Percentiles rank a stretch among this genome's conserved stretches.
Conservation (phyloP, 2,797 vertebrate species). For the Tauraco hartlaubi region DNA sequence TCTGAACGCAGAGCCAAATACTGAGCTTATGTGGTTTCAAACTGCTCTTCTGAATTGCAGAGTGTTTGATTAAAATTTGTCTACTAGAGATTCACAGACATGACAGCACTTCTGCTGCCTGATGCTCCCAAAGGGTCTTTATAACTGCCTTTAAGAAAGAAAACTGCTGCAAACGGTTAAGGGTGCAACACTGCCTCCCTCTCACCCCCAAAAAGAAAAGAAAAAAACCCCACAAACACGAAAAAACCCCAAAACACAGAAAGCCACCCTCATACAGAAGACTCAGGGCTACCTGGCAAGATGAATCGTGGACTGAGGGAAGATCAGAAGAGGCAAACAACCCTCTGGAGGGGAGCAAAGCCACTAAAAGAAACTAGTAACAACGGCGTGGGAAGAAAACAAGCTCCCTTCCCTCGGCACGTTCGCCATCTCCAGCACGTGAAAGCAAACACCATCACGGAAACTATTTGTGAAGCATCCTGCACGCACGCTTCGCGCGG, state of each 20-base stretch:
- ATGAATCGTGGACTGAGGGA: not conserved
- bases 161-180: not conserved
- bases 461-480: not conserved
- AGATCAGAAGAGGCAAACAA: not conserved
- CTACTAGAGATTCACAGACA: not conserved
- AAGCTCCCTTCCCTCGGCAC: not conserved
- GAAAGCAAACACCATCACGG: not conserved
- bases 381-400: rapidly evolving
- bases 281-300: not conserved
- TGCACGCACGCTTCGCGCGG: rapidly evolving
- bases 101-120: not conserved
- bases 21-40: slow-evolving; percentile 8
- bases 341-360: not conserved
- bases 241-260: not conserved
- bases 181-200: not conserved
- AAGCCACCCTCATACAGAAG: not conserved
- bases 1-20: slow-evolving; percentile 7
- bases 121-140: not conserved
- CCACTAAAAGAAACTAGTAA: not conserved
- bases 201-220: not conserved
- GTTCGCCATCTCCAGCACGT: not conserved
- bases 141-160: not conserved
- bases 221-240: rapidly evolving
- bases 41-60: slow-evolving; percentile 33
- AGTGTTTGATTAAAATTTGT: slow-evolving; percentile 44